Base-by-base conservation (phyloP, 2,888 invertebrate genomes). In the Lasioglossum zephyrum region DNA sequence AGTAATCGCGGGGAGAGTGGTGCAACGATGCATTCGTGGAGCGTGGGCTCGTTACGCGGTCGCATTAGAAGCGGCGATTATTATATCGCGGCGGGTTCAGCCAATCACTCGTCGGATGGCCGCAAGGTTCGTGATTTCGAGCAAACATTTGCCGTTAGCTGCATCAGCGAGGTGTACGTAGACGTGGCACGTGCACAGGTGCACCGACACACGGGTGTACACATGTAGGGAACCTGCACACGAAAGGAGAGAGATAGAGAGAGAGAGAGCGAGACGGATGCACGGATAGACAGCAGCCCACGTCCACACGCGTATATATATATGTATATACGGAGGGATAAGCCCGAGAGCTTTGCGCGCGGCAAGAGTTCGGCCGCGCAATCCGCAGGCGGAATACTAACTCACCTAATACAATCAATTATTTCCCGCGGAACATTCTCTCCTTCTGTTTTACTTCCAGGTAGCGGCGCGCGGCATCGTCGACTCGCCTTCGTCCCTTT, bases 331-430 rank as follows among this genome's bases (percentile, higher is more conserved):
- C 60, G 31, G 53, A 69, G 77, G 84, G 60, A 74, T 79, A 81
- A 88, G 82, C 82, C 72, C 84, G 82, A 83, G 89, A 90, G 88
- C 77, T 91, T 85, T 87, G 81, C 82, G 88, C 82, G 88, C 86
- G 87, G 87, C 87, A 88, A 91, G 91, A 91, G 87, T 90, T 90
- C 82, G 86, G 82, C 91, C 86, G 91, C 89, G 90, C 88, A 93
- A 93, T 92, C 93, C 93, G 91, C 92, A 91, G 88, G 86, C 90
- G 88, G 94, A 94, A 94, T 94, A 94, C 94, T 92, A 94, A 94
- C 93, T 94, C 93, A 89, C 92, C 93, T 94, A 94, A 94, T 93
- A 93, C 94, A 94, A 95, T 94, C 93, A 94, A 94, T 94, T 94
- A 94, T 94, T 94, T 93, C 93, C 93, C 93, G 90, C 92, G 92